These are phyloP conservation scores for Chymomyza procnemis DNA, from an alignment of 2,888 invertebrate genomes.

Conservation along the genomic window DNA sequence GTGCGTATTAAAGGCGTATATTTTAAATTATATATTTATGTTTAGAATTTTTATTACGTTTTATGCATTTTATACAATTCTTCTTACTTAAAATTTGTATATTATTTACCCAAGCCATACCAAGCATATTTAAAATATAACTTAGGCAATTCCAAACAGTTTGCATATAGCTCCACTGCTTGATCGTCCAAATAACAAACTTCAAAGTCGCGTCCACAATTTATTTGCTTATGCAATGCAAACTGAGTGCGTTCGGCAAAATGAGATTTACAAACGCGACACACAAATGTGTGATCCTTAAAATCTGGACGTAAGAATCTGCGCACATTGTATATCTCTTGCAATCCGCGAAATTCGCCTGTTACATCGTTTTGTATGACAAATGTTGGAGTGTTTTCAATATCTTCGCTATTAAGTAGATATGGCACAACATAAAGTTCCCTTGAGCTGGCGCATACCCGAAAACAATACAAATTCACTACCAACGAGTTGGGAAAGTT, in stretches of 20 bases:
- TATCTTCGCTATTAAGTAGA: constrained; percentile 32
- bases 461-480: constrained; percentile 54
- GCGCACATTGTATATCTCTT: constrained; percentile 42
- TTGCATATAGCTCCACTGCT: constrained; percentile 43
- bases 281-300: constrained; percentile 38
- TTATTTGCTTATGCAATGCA: constrained; percentile 47
- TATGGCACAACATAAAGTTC: constrained; percentile 58
- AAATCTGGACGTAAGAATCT: constrained; percentile 36
- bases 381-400: constrained; percentile 49
- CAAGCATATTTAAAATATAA: constrained; percentile 49
- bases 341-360: constrained; percentile 45
- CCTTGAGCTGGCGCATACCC: constrained; percentile 47
- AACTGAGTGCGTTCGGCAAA: constrained; percentile 33
- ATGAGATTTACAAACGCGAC: constrained; percentile 41
- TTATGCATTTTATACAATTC: not conserved
- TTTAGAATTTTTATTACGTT: not conserved
- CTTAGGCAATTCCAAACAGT: constrained; percentile 80
- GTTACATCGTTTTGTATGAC: constrained; percentile 50
- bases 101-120: constrained; percentile 37
- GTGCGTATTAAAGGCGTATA: not conserved
- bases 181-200: constrained; percentile 35
- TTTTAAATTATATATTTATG: not conserved
- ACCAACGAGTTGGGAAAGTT: constrained; percentile 30
- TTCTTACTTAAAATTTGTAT: not conserved
- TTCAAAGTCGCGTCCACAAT: constrained; percentile 50